Conservation (phyloP, 2,797 vertebrate species). For the Phoxinus dragarum region DNA sequence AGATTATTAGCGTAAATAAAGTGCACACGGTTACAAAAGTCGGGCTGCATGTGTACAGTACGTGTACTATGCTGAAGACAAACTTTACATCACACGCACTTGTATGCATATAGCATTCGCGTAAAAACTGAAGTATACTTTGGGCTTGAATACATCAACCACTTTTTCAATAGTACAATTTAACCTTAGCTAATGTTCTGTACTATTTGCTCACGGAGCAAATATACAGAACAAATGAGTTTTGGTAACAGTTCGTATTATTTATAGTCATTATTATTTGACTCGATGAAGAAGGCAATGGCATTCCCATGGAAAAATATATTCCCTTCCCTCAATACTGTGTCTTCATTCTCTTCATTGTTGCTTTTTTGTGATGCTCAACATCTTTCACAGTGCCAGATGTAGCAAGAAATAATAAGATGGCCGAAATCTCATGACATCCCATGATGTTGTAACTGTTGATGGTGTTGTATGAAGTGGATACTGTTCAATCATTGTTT, state of each 20-base stretch:
- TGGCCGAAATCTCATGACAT: background rate
- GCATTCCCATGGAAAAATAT: constrained; percentile 7
- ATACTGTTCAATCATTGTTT: background rate
- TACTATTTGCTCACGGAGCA: constrained; percentile 33
- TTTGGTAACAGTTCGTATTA: background rate
- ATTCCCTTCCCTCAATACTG: constrained; percentile 22
- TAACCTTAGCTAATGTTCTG: background rate
- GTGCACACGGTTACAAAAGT: background rate
- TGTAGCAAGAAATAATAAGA: background rate
- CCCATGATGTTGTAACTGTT: background rate
- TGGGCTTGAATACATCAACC: constrained; percentile 1
- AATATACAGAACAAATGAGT: constrained; percentile 6
- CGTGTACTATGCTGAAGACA: background rate
- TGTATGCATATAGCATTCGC: background rate
- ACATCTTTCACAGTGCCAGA: background rate
- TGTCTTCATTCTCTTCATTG: constrained; percentile 7
- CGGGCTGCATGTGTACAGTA: background rate
- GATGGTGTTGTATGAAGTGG: background rate
- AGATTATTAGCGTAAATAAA: background rate
- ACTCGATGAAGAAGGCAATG: constrained; percentile 11
- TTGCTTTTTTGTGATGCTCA: background rate
- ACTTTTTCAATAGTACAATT: background rate
- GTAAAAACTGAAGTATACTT: background rate
- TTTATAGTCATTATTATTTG: constrained; percentile 20
- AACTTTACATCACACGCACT: background rate